Percentiles rank a stretch among this genome's conserved stretches.
These are phyloP conservation scores for Equus quagga DNA, from an alignment of 2,113 vertebrate genomes.

Conservation along the genomic window DNA sequence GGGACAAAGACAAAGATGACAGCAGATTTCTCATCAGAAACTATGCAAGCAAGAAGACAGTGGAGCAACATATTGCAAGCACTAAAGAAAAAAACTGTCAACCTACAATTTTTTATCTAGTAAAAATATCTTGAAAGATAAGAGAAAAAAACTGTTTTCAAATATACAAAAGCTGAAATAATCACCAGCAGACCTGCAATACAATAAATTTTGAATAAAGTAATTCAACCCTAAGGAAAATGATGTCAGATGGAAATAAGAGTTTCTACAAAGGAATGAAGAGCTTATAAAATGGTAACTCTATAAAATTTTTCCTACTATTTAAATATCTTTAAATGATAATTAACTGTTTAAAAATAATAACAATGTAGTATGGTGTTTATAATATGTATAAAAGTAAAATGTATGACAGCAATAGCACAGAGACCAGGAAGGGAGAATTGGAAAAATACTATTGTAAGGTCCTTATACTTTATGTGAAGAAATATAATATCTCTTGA, in stretches of 20 bases:
- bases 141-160: neutral
- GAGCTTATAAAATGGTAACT: neutral
- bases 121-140: neutral
- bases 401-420: neutral
- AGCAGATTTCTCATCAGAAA: neutral
- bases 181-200: neutral
- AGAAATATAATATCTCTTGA: neutral
- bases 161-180: neutral
- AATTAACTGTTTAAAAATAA: neutral
- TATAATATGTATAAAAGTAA: neutral
- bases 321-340: neutral
- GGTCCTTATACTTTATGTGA: neutral
- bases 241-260: neutral
- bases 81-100: neutral
- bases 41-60: neutral
- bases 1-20: neutral
- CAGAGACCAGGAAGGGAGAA: neutral
- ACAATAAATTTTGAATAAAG: neutral
- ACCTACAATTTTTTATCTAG: neutral
- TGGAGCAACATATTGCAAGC: neutral
- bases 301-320: neutral
- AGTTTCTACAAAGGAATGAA: neutral
- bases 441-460: neutral
- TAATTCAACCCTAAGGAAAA: neutral
- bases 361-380: neutral